Evolutionary conservation across 2,888 invertebrate species (phyloP).

Genomic region (Drosophila neonasuta): DNA sequence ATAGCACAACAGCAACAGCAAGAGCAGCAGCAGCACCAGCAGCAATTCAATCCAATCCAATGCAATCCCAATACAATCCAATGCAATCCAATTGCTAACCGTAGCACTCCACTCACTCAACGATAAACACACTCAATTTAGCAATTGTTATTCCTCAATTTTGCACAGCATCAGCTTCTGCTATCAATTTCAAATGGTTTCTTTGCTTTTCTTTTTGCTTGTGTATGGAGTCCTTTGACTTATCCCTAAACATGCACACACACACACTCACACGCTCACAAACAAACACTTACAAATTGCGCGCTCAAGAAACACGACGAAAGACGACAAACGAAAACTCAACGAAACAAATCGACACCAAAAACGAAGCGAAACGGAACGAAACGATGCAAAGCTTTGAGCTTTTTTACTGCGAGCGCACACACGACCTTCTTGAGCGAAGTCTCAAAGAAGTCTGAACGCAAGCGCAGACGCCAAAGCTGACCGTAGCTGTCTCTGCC

Average conservation of each 20-base stretch:
- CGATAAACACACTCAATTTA: constrained; percentile 38
- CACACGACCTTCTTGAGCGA: constrained; percentile 82
- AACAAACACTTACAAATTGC: constrained; percentile 39
- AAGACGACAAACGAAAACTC: constrained; percentile 25
- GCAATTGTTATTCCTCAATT: constrained; percentile 44
- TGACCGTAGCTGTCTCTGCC: constrained; percentile 48
- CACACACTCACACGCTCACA: constrained; percentile 17
- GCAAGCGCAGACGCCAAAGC: constrained; percentile 68
- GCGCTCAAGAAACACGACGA: constrained; percentile 23
- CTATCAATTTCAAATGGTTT: constrained; percentile 19
- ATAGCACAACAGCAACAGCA: constrained; percentile 3
- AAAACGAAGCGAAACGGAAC: constrained; percentile 24
- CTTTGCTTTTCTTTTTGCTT: constrained; percentile 12
- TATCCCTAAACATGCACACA: constrained; percentile 46
- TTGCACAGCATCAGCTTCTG: constrained; percentile 6
- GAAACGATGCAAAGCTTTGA: constrained; percentile 32
- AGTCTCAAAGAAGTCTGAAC: constrained; percentile 83
- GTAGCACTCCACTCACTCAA: constrained; percentile 47
- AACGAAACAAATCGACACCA: constrained; percentile 5
- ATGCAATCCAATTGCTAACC: constrained; percentile 28
- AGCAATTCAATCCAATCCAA: constrained; percentile 38
- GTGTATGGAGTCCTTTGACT: constrained; percentile 47
- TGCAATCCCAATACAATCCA: constrained; percentile 42
- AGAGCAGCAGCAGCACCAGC: constrained; percentile 5
- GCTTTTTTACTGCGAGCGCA: constrained; percentile 43